Percentiles rank a stretch among this genome's conserved stretches.
Evolutionary conservation across 2,797 vertebrate species (phyloP).

Genomic region (Myotis daubentonii): DNA sequence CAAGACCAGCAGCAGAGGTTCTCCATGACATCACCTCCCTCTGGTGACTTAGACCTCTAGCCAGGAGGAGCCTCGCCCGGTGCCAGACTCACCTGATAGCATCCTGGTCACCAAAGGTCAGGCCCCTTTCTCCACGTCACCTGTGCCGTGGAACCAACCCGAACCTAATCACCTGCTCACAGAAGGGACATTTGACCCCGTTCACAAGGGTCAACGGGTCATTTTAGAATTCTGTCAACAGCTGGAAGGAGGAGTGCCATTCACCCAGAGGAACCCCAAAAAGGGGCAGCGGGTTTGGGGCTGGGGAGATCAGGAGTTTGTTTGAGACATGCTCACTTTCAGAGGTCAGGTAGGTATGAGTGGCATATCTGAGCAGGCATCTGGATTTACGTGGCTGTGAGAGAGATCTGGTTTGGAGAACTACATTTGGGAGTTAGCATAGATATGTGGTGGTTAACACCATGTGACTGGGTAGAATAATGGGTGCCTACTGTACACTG

Average conservation of each 20-base stretch:
- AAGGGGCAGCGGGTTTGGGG: neutral
- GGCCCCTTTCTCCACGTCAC: neutral
- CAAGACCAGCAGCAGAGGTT: neutral
- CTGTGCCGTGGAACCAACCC: neutral
- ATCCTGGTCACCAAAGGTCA: neutral
- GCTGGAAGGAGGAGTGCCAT: neutral
- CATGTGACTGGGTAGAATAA: neutral
- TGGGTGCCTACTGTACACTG: too few species aligned
- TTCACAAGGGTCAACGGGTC: neutral
- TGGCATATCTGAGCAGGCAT: neutral
- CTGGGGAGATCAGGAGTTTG: neutral
- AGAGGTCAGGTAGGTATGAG: neutral
- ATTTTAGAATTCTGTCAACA: neutral
- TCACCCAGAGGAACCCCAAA: fast-evolving
- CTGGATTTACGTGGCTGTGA: neutral
- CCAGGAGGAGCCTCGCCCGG: neutral
- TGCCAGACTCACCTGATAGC: neutral
- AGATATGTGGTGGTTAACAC: neutral
- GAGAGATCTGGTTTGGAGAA: neutral
- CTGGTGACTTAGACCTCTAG: neutral
- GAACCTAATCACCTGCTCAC: neutral
- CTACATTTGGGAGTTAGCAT: neutral
- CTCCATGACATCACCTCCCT: neutral
- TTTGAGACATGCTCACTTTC: neutral
- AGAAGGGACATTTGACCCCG: neutral